Evolutionary conservation across 1,140 invertebrate species (phyloP), one percentile per base, ranked within the genome.

Genomic region (Cyclina sinensis): DNA sequence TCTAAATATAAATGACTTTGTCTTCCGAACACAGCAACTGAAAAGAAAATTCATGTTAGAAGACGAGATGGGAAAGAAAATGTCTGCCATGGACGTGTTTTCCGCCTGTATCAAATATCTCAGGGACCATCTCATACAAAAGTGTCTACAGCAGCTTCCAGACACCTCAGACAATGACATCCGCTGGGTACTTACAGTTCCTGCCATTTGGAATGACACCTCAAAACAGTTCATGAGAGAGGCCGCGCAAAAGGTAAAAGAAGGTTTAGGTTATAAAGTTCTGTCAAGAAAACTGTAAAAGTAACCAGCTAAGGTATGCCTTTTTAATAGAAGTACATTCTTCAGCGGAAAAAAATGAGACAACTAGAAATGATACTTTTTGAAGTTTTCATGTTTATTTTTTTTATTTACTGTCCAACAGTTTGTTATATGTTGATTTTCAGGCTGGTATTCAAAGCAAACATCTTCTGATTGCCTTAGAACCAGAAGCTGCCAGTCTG

Each of bases 11-110:
- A 24, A 4, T 76, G 1, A 1, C 21, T 21, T 76, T 48, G n/a
- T 59, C 14, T 79, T 21, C 0, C 27, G 24, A 27, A 21, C 21
- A 18, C 30, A 81, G 79, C 51, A 59, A 43, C 39, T 81, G 21
- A 81, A 81, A 35, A 57, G 79, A 27, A 54, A 59, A n/a, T 81
- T 81, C 37, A 81, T 81, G 79, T 35, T 81, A n/a, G 79, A 81
- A 57, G 90, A 91, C 43, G 87, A 74, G 27, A 83, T 84, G 68
- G 84, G 89, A 32, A 86, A 86, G n/a, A 78, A 37, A 35, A 85
- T 91, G 74, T 51, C 79, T 0, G 87, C 90, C n/a, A 89, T 89
- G 62, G 87, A 89, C 24, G 90, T 91, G 7, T 91, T 91, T 35
- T 57, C 86, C 14, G 83, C 86, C 12, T 76, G 76, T 14, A 89